Conservation (phyloP, 2,888 invertebrate genomes). For the Eremobia ochroleuca region DNA sequence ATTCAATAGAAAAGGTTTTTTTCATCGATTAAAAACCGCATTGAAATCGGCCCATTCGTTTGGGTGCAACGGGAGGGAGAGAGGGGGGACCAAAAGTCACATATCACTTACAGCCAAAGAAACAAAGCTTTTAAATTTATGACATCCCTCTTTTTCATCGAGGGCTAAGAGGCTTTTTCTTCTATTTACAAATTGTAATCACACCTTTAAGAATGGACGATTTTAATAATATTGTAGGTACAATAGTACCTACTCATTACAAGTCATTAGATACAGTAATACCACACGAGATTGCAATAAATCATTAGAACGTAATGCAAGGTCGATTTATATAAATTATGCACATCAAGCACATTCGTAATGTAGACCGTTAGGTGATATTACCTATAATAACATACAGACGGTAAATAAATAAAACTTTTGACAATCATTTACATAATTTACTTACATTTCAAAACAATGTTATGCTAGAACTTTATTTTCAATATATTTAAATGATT, state of each 20-base stretch:
- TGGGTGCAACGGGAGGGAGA: not conserved
- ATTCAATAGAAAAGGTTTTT: not conserved
- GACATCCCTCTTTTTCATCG: too few relatives aligned
- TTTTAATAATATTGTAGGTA: not conserved
- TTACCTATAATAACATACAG: not conserved
- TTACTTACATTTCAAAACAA: not conserved
- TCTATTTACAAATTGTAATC: conserved; percentile 4
- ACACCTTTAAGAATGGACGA: not conserved
- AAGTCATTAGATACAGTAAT: too few relatives aligned
- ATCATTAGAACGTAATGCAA: conserved; percentile 24
- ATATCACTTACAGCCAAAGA: not conserved
- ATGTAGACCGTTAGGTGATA: not conserved
- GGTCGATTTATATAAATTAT: conserved; percentile 31
- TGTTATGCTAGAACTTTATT: not conserved
- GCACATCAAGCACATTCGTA: conserved; percentile 1
- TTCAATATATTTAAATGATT: not conserved
- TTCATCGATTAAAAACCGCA: not conserved
- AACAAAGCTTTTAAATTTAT: not conserved
- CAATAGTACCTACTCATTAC: not conserved
- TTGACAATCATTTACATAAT: not conserved
- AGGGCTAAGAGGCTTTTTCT: too few relatives aligned
- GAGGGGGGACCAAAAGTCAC: too few relatives aligned
- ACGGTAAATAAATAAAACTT: conserved; percentile 2
- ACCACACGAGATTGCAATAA: not conserved
- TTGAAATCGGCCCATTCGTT: not conserved